Base-by-base conservation (phyloP, 2,113 vertebrate genomes). In the Syngnathus scovelli region DNA sequence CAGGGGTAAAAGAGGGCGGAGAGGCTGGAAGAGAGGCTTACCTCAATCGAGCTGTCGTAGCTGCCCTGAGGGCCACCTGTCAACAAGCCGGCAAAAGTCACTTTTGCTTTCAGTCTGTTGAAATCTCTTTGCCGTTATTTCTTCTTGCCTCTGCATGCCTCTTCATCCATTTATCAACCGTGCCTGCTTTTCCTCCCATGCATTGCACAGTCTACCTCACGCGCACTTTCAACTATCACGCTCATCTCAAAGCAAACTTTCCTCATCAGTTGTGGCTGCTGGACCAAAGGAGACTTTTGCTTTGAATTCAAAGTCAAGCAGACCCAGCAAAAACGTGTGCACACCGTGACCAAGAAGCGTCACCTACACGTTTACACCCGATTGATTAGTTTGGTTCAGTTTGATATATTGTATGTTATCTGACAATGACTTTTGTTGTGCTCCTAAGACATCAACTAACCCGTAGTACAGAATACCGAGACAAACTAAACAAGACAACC, bases 31-130 rank as follows among this genome's bases (percentile, higher is more conserved):
- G 63, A 78, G 69, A 71, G 84, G 81, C 70, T 84, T 79, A 86
- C 75, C 82, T 86, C 81, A 88, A 81, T 88, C 82, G 84, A 78
- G 82, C 81, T 84, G 82, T 85, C 85, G 48, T 84, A 79, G 82
- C 86, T 89, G 82, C 87, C 88, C 86, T 61, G 70, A 62, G 88
- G 88, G 83, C 71, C 81, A 86, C 77, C 86, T 88, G 87, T 89
- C 88, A 90, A 86, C 85, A 84, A 77, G 75, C 81, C 70, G 68
- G 78, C 70, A 56, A 84, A 78, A 87, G 75, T 86, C 70, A 56
- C 81, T 87, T 80, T 88, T 71, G 74, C 79, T 85, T 86, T 78
- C 76, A 61, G 11, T 23, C 71, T 76, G 65, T 68, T 70, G 67
- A 64, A 44, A 64, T 79, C 64, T 74, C 83, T 76, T 82, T 76